Evolutionary conservation across 2,888 invertebrate genomes (phyloP), one percentile per base, ranked within the genome.

Genomic region (Chromoteleia sp.): DNA sequence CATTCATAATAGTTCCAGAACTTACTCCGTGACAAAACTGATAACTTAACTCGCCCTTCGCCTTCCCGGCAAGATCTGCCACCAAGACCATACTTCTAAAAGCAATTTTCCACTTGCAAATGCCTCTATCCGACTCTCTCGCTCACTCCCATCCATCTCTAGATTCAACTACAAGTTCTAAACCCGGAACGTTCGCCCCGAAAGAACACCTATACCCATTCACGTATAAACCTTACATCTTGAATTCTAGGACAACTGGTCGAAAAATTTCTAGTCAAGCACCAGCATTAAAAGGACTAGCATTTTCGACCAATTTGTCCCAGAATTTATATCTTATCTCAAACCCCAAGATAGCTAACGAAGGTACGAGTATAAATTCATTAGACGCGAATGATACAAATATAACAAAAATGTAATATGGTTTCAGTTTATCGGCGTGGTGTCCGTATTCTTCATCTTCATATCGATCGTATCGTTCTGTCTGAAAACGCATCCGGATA

Each of bases 361-460:
- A 43, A 43, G 4, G 14, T 14, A 48, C 21, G n/a, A n/a, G n/a
- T n/a, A 25, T 25, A 25, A 25, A 6, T 25, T 2, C 36, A n/a
- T n/a, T n/a, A n/a, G n/a, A n/a, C n/a, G n/a, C n/a, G n/a, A n/a
- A n/a, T n/a, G n/a, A n/a, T n/a, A n/a, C n/a, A n/a, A n/a, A n/a
- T 6, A 30, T 61, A 67, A 58, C 39, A 67, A 61, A 43, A 43
- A 3, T 25, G 0, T 8, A 39, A 63, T 81, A n/a, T 56, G 59
- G 8, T 94, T 94, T 43, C 96, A 99, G 99, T 96, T 98, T 89
- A 97, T 99, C 92, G 99, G 99, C 87, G 97, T 99, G 85, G 95
- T 99, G 92, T 99, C 99, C 86, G 98, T 99, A 90, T 99, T 99
- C 94, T 99, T 99, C 95, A 99, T 99, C 92, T 98, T 99, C 93